Base-by-base conservation (phyloP, 30 jellyfish, hydroid and myxozoan genomes). In the Aurelia aurita region DNA sequence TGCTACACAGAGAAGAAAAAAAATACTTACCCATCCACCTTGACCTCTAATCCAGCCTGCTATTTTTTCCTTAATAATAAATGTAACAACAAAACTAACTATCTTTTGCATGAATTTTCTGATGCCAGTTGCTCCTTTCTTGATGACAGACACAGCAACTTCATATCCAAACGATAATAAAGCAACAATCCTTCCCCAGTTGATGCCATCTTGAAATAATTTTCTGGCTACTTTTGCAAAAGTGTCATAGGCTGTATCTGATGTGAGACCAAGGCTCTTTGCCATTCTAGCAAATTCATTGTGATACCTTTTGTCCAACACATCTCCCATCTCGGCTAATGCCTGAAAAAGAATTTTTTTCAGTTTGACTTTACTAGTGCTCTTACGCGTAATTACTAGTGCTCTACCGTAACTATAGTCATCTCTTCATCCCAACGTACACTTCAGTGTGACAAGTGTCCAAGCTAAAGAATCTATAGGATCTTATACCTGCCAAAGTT, bases 121-220 rank as follows among this genome's bases (percentile, higher is more conserved):
- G 46, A 80, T 69, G 3, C 96, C 95, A 13, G 63, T 65, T 35
- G 91, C 79, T 5, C 87, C 89, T 22, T 53, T 53, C 69, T 84
- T 64, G 44, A 93, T 76, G 10, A 93, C 96, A 59, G 94, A 72
- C 25, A 87, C 75, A 3, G 98, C 98, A 10, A 93, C 84, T 84
- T 93, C 98, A 83, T 87, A 93, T 12, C 98, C 98, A 88, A 93
- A 93, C 15, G 83, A 83, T 6, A 93, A 82, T 21, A 93, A 68
- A 0, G 97, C 97, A 28, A 93, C 85, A 72, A 93, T 93, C 11
- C 98, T 73, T 23, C 98, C 98, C 98, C 98, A 93, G 26, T 63
- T 83, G 69, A 93, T 83, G n/a, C 97, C 97, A 77, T 68, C 60
- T 25, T 69, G 85, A 58, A 93, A 82, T 4, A 93, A 89, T 51